Base-by-base conservation (phyloP, 2,888 invertebrate genomes). In the Hyposoter didymator region DNA sequence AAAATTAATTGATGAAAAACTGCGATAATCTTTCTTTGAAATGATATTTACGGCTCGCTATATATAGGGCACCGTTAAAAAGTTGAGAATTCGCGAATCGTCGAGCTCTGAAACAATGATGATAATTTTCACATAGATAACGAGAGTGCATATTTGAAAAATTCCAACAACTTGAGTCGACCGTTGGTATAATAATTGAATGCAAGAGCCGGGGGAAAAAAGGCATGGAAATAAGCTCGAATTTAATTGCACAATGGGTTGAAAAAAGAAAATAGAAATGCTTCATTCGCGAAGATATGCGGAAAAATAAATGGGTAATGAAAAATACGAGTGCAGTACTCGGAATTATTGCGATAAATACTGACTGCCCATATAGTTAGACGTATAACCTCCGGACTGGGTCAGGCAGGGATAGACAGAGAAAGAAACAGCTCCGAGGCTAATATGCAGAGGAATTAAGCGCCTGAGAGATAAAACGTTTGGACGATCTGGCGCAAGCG, bases 261-360 rank as follows among this genome's bases (percentile, higher is more conserved):
- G 52, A 52, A 52, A 75, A 64, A 47, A 66, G 72, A 67, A 12
- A 67, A 43, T 19, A 19, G 19, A 67, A 67, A 19, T 43, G 5
- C 75, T 79, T 70, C 72, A 66, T 72, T 80, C 17, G 66, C 35
- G 52, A 66, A 55, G 64, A 80, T 72, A 75, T 62, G 69, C n/a
- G 35, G 49, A 79, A 72, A 66, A 70, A 73, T 47, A 32, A 32
- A 45, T 39, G 62, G 47, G 74, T 73, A 73, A 81, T 72, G 43
- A 81, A 81, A 80, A 72, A 28, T 67, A 66, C 47, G 72, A 76
- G 67, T 76, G 69, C 80, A 87, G 82, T 76, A 87, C 85, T 89
- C 87, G 47, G 76, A 84, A 85, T 84, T 87, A 86, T 86, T 84
- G 62, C 82, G 73, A 78, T 49, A 78, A 59, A 66, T 78, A 73